Conservation (phyloP, 2,113 vertebrate genomes). For the Atrichornis clamosus region DNA sequence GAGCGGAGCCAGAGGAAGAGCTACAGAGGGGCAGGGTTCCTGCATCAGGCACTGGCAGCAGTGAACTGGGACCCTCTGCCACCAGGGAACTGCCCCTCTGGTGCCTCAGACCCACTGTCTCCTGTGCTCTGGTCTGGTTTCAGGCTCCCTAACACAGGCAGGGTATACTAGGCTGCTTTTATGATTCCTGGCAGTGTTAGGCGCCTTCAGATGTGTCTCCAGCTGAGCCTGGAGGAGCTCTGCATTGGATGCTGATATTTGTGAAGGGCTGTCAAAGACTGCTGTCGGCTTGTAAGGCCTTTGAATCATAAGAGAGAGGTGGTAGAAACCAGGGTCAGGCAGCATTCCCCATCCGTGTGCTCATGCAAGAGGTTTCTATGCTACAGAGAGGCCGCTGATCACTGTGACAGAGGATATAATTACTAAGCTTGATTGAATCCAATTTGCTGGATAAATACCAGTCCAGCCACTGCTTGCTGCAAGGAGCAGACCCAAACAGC, state of each 20-base stretch:
- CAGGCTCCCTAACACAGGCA: neutral
- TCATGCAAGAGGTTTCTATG: neutral
- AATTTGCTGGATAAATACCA: neutral
- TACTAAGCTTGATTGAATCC: neutral
- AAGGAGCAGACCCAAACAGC: neutral
- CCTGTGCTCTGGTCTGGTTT: neutral
- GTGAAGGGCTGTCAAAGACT: neutral
- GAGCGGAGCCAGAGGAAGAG: neutral
- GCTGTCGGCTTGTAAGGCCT: neutral
- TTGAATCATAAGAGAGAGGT: neutral
- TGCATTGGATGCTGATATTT: neutral
- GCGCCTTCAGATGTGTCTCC: neutral
- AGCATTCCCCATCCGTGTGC: neutral
- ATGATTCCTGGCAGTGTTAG: no score
- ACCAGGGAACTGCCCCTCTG: no score
- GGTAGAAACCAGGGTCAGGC: neutral
- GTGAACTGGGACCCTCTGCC: fast-evolving
- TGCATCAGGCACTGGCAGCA: neutral
- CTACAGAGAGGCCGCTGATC: neutral
- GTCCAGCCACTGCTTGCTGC: neutral
- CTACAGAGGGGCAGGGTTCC: neutral
- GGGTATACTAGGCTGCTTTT: neutral
- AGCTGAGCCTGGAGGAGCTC: neutral
- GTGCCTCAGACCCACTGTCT: neutral
- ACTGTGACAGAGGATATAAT: neutral